Conservation (phyloP, 2,797 vertebrate species). For the Pseudochirops corinnae region DNA sequence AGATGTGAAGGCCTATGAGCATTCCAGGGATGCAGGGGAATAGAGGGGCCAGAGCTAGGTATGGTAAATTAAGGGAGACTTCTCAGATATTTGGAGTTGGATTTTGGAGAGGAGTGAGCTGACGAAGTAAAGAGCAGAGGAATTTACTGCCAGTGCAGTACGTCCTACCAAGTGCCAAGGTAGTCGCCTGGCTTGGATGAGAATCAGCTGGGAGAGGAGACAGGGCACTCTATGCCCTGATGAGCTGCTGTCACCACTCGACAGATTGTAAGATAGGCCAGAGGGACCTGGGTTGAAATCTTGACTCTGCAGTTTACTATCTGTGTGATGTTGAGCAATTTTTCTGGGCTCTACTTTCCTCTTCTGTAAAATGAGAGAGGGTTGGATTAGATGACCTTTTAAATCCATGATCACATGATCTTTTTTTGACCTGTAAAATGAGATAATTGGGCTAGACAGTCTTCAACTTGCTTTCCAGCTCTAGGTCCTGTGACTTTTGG, state of each 20-base stretch:
- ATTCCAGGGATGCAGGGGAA: not conserved
- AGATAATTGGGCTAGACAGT: not conserved
- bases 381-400: not conserved
- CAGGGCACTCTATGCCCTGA: not conserved
- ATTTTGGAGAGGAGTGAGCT: not conserved
- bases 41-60: not conserved
- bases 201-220: not conserved
- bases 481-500: not conserved
- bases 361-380: not conserved
- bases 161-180: not conserved
- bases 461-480: not conserved
- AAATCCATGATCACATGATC: not conserved
- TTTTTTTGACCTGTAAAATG: not conserved
- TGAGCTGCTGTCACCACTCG: too few species aligned
- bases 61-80: not conserved
- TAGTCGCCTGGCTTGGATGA: not conserved
- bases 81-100: not conserved
- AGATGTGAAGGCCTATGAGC: not conserved
- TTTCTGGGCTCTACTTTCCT: not conserved
- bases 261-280: not conserved
- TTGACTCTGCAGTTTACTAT: not conserved
- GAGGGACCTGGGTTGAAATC: not conserved
- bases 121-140: not conserved
- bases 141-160: not conserved
- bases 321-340: not conserved